A percentile compares a stretch with the other conserved stretches of the same genome.
phyloP scores from a whole-genome alignment of 2,113 vertebrate genomes.

The Orientallactaga bullata region DNA sequence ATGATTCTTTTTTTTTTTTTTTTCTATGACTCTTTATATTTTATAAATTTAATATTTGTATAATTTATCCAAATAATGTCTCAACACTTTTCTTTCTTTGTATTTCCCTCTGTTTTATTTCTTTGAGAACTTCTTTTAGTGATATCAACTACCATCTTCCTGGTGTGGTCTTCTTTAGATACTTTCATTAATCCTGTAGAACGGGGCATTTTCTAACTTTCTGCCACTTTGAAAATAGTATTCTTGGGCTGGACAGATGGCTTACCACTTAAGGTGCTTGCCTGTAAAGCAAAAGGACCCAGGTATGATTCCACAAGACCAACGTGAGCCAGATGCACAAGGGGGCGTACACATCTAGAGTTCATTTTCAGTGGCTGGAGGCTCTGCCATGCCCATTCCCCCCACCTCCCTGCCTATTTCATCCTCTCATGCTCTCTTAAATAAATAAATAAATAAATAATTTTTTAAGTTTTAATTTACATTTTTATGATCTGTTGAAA shows the following conservation, averaged over 20 bases:
- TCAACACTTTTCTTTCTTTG: background rate
- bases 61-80: constrained; percentile 9
- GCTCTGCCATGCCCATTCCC: too few species aligned
- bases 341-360: too few species aligned
- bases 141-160: background rate
- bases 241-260: background rate
- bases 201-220: background rate
- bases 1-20: background rate
- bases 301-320: too few species aligned
- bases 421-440: too few species aligned
- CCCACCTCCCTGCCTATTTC: too few species aligned
- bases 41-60: background rate
- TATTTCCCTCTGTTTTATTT: background rate
- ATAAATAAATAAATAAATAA: too few species aligned
- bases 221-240: background rate
- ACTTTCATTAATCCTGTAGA: background rate
- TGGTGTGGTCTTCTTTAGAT: background rate
- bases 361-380: too few species aligned
- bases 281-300: too few species aligned
- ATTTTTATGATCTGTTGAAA: background rate
- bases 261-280: too few species aligned
- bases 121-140: background rate
- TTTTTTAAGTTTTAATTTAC: background rate
- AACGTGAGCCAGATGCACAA: too few species aligned
- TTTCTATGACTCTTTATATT: constrained; percentile 11